phyloP scores from a whole-genome alignment of 2,888 invertebrate species.

The Sthenelais limicola region DNA sequence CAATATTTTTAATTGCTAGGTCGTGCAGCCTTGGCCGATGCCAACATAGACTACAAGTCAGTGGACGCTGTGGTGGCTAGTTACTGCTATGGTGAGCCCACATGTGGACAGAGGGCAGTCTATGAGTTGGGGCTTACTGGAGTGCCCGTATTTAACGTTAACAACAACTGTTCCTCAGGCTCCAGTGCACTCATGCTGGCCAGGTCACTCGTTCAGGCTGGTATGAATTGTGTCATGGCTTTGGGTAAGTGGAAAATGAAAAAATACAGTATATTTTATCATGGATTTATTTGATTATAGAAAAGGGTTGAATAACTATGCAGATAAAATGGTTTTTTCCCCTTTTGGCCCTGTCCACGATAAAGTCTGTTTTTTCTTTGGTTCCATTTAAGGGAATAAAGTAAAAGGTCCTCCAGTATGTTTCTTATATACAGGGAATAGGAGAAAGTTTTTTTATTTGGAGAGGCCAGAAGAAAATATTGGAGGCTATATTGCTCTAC shows the following conservation, averaged over 20 bases:
- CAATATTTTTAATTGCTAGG: conserved; percentile 55
- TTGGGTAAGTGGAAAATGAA: too few relatives aligned
- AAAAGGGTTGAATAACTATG: too few relatives aligned
- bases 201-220: conserved; percentile 58
- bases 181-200: conserved; percentile 65
- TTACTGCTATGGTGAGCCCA: conserved; percentile 69
- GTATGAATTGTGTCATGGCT: conserved; percentile 63
- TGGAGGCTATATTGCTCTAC: too few relatives aligned
- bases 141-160: conserved; percentile 66
- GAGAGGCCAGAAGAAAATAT: too few relatives aligned
- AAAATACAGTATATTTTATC: too few relatives aligned
- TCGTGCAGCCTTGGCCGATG: conserved; percentile 59
- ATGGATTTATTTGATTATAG: too few relatives aligned
- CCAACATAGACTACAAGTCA: conserved; percentile 56
- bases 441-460: too few relatives aligned
- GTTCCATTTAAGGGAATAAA: too few relatives aligned
- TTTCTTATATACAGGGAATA: too few relatives aligned
- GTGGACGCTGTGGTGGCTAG: conserved; percentile 65
- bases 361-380: too few relatives aligned
- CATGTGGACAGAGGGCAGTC: conserved; percentile 57
- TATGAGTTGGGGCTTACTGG: conserved; percentile 55
- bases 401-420: too few relatives aligned
- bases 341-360: background rate
- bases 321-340: background rate
- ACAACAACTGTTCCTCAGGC: conserved; percentile 67